These are phyloP conservation scores for Falcunculus frontatus DNA, from an alignment of 2,113 vertebrate genomes.

Conservation along the genomic window DNA sequence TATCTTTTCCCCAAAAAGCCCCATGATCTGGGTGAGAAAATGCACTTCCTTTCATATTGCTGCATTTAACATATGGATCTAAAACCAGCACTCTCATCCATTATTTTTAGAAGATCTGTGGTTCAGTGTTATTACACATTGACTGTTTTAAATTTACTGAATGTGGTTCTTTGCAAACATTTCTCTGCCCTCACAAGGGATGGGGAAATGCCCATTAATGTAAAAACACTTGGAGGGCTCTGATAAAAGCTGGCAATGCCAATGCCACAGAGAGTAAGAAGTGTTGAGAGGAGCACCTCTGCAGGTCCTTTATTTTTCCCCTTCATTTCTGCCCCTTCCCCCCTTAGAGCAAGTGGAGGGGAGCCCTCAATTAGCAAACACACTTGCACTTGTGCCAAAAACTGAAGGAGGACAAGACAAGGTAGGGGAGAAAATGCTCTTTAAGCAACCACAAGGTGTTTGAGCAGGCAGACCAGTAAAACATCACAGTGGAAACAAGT, in stretches of 20 bases:
- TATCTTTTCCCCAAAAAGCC: neutral
- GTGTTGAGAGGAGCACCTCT: neutral
- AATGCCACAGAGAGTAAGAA: neutral
- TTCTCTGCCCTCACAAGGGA: neutral
- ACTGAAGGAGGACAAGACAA: neutral
- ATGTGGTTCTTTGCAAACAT: neutral
- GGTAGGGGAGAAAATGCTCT: neutral
- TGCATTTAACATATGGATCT: neutral
- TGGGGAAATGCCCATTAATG: neutral
- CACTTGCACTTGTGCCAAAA: neutral
- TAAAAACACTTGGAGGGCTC: neutral
- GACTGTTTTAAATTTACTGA: neutral
- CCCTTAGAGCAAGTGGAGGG: neutral
- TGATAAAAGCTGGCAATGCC: neutral
- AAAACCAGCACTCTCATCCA: neutral
- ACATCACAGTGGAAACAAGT: constrained; percentile 10
- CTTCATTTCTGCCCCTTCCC: neutral
- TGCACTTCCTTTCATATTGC: neutral
- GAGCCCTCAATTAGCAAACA: neutral
- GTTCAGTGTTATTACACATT: neutral
- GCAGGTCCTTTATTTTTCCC: neutral
- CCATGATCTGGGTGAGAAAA: neutral
- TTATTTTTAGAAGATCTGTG: neutral
- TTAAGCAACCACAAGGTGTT: neutral
- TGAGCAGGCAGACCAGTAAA: neutral